Evolutionary conservation across 2,888 invertebrate genomes (phyloP), one percentile per base, ranked within the genome.

Genomic region (Cerastis leucographa): DNA sequence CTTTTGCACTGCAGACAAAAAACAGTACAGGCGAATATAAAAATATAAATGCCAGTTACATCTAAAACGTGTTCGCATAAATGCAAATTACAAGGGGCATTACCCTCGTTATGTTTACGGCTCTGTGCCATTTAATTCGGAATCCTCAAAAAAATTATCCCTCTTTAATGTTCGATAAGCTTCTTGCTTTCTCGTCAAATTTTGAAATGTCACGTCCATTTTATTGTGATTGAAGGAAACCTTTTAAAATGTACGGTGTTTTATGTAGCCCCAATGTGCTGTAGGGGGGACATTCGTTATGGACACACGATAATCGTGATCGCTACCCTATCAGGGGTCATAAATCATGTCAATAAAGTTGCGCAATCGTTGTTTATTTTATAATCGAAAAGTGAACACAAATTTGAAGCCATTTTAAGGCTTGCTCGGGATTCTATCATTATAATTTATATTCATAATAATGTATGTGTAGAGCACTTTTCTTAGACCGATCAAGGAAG

Each of bases 151-250:
- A 84, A 80, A 74, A 70, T 19, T 49, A 68, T 51, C 44, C 56
- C 64, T 71, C 54, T 49, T 22, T 71, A 79, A 74, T 40, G 74
- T 56, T 69, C 81, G 49, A 70, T 84, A 66, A 74, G 81, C 81
- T 80, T 66, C 68, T 74, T 68, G 81, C 64, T 54, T 81, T 74
- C 56, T 69, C 76, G 68, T 80, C 56, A 74, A 87, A 71, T 81
- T 76, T 68, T 80, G 46, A 76, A 83, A 87, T 76, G 81, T 71
- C 85, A 84, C 85, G 64, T 79, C 51, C 68, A 71, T 84, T 84
- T 84, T 79, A 86, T 79, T 84, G 65, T 74, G 68, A 86, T 84
- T 86, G 69, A 59, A 74, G 61, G 59, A 62, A 76, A 66, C 56
- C 54, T 85, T 85, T 76, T 76, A 40, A 80, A 84, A 85, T 54